phyloP scores from a whole-genome alignment of 2,888 invertebrate species.

The Sycophila texana region DNA sequence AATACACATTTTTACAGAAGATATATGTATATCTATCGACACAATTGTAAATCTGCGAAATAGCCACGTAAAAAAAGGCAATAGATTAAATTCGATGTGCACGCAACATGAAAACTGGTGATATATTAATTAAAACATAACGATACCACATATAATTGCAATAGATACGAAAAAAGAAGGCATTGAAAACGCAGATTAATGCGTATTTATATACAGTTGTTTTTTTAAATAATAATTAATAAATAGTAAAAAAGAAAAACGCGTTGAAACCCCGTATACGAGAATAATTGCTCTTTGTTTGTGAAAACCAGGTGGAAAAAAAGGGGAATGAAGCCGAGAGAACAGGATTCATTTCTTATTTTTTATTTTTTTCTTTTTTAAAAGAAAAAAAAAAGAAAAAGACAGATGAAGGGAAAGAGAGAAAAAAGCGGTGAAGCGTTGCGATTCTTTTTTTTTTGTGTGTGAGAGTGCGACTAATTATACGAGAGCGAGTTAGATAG shows the following conservation, averaged over 20 bases:
- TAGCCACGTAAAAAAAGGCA: conserved; percentile 42
- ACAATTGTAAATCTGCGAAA: conserved; percentile 37
- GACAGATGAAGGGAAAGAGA: conserved; percentile 4
- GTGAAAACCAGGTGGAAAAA: conserved; percentile 37
- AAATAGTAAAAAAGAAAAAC: conserved; percentile 22
- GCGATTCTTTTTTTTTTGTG: conserved; percentile 42
- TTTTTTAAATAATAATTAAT: neutral
- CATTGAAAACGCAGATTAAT: neutral
- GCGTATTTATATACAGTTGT: conserved; percentile 27
- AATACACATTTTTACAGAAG: conserved; percentile 46
- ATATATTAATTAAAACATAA: conserved; percentile 38
- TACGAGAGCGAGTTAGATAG: conserved; percentile 48
- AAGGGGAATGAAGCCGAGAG: neutral
- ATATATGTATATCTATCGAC: conserved; percentile 39
- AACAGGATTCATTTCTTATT: conserved; percentile 29
- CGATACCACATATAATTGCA: conserved; percentile 37
- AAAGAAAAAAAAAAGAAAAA: neutral
- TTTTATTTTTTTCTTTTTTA: conserved; percentile 6
- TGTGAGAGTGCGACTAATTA: conserved; percentile 50
- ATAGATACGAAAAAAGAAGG: conserved; percentile 34
- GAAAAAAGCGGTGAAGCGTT: conserved; percentile 29
- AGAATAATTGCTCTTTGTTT: conserved; percentile 45
- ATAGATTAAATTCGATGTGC: conserved; percentile 43
- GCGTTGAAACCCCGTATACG: conserved; percentile 48
- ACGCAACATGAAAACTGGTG: conserved; percentile 24